Percentiles rank a stretch among this genome's conserved stretches.
phyloP scores from a whole-genome alignment of 1,140 invertebrate genomes.

The Watersipora subatra region DNA sequence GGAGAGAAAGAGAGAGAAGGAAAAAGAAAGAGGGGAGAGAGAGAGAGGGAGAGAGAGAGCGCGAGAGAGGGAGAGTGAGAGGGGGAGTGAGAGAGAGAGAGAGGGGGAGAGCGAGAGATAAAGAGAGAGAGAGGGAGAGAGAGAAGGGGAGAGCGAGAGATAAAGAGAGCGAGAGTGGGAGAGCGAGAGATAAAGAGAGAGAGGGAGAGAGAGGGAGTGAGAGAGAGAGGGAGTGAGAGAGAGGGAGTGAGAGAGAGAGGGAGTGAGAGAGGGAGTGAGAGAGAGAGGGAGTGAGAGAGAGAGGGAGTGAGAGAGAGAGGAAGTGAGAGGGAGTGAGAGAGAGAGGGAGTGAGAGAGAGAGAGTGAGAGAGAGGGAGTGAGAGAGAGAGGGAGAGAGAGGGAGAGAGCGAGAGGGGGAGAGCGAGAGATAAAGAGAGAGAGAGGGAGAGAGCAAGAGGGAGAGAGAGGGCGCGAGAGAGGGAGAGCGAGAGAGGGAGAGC shows the following conservation, averaged over 20 bases:
- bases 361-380: not conserved
- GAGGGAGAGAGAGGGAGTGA: not conserved
- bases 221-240: not conserved
- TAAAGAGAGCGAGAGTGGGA: no score
- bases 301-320: not conserved
- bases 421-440: no score
- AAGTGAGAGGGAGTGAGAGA: not conserved
- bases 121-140: not conserved
- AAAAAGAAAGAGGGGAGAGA: not conserved
- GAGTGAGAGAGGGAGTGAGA: no score
- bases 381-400: not conserved
- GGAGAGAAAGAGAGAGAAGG: not conserved
- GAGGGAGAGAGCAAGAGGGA: not conserved
- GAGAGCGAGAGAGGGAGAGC: no score
- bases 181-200: no score
- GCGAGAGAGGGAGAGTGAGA: no score
- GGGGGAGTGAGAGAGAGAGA: not conserved
- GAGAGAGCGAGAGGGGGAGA: no score
- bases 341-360: not conserved
- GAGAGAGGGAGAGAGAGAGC: no score
- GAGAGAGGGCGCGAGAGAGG: not conserved
- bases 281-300: no score
- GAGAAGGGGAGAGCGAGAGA: slow-evolving; percentile 3
- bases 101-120: no score
- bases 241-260: not conserved